These are phyloP conservation scores for Pandion haliaetus DNA, from an alignment of 2,113 vertebrate species.

Conservation along the genomic window DNA sequence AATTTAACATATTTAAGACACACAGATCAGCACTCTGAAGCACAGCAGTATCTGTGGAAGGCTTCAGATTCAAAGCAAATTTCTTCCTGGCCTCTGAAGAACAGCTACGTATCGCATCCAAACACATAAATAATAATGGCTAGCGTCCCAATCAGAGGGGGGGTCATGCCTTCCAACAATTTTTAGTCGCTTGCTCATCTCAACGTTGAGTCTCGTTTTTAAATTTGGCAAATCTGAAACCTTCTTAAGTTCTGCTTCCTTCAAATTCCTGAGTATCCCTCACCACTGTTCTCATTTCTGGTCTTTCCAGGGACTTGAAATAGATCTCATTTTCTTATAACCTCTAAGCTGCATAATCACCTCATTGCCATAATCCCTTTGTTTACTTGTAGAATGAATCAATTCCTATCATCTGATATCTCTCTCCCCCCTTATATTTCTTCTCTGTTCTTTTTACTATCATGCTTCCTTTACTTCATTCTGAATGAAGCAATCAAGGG, in stretches of 20 bases:
- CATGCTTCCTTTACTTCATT: background rate
- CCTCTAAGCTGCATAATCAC: background rate
- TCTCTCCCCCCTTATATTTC: background rate
- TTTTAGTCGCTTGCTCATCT: background rate
- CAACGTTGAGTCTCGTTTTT: background rate
- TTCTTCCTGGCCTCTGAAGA: background rate
- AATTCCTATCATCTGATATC: background rate
- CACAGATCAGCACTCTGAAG: background rate
- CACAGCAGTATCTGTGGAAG: background rate
- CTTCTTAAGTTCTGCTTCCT: background rate
- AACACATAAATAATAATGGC: background rate
- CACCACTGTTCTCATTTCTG: background rate
- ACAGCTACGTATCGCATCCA: background rate
- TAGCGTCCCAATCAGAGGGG: background rate
- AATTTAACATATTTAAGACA: background rate
- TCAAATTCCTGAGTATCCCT: background rate
- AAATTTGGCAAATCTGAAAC: background rate
- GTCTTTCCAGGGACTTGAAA: background rate
- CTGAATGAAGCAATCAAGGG: background rate
- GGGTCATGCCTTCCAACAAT: background rate
- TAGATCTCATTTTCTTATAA: background rate
- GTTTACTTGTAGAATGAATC: background rate
- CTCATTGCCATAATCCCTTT: background rate
- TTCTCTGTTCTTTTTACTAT: background rate
- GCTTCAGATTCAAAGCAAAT: background rate